These are phyloP conservation scores for Coenobita brevimanus DNA, from an alignment of 1,140 invertebrate species.

Conservation along the genomic window DNA sequence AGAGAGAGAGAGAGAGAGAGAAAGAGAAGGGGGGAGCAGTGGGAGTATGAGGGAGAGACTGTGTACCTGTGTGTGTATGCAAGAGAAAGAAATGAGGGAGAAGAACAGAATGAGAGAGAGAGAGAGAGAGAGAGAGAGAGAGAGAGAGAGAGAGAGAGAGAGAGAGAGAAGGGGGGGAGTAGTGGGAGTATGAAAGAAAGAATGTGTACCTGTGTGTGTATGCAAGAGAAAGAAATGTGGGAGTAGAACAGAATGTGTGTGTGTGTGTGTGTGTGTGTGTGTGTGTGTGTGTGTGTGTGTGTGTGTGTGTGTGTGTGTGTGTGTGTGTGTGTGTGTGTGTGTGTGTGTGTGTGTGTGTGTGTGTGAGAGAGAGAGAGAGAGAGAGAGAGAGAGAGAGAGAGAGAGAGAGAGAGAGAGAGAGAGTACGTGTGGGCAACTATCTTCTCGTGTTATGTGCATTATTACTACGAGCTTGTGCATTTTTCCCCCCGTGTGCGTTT, in stretches of 20 bases:
- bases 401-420: background rate
- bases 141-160: background rate
- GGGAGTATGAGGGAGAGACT: background rate
- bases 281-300: no score
- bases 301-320: background rate
- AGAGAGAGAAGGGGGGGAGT: no score
- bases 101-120: background rate
- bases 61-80: conserved; percentile 3
- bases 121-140: background rate
- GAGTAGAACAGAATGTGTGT: conserved; percentile 14
- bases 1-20: background rate
- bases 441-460: no score
- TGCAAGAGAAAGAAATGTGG: conserved; percentile 18
- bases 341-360: background rate
- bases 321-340: conserved; percentile 17
- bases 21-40: background rate
- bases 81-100: background rate
- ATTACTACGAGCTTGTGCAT: no score
- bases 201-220: background rate
- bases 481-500: background rate
- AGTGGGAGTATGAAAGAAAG: background rate
- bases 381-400: conserved; percentile 14
- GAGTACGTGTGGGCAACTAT: background rate
- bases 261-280: conserved; percentile 19
- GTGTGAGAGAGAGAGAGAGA: background rate